Evolutionary conservation across 2,888 invertebrate genomes (phyloP).

Genomic region (Ditylenchus weischeri): DNA sequence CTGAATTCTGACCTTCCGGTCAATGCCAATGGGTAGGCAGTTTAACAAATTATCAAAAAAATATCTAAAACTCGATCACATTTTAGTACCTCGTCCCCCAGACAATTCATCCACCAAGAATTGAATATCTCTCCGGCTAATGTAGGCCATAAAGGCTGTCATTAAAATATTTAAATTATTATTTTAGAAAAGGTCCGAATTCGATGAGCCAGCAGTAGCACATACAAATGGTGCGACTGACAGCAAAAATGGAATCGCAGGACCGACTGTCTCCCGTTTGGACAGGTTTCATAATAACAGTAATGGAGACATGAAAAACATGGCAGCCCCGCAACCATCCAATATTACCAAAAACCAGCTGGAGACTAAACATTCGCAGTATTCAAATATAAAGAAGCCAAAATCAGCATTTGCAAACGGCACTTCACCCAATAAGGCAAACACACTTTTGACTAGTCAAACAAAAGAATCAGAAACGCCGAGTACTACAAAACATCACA

Average conservation of each 20-base stretch:
- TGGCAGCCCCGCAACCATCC: background rate
- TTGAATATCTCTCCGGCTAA: background rate
- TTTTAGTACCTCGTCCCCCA: no score
- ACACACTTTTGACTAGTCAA: no score
- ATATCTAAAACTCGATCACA: no score
- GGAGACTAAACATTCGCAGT: background rate
- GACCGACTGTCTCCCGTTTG: background rate
- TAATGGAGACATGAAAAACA: background rate
- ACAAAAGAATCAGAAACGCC: background rate
- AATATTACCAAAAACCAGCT: background rate
- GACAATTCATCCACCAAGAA: background rate
- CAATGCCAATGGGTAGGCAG: no score
- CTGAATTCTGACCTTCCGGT: no score
- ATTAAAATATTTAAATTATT: background rate
- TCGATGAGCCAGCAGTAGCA: constrained; percentile 3
- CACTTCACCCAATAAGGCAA: no score
- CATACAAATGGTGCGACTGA: background rate
- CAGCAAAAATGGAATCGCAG: background rate
- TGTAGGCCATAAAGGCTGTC: background rate
- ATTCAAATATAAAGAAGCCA: background rate
- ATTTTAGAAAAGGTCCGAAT: constrained; percentile 5
- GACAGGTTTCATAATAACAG: background rate
- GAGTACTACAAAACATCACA: background rate
- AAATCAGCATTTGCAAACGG: constrained; percentile 1
- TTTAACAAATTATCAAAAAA: no score